Base-by-base conservation (phyloP, 1,140 invertebrate species). In the Zelostemma sp. region DNA sequence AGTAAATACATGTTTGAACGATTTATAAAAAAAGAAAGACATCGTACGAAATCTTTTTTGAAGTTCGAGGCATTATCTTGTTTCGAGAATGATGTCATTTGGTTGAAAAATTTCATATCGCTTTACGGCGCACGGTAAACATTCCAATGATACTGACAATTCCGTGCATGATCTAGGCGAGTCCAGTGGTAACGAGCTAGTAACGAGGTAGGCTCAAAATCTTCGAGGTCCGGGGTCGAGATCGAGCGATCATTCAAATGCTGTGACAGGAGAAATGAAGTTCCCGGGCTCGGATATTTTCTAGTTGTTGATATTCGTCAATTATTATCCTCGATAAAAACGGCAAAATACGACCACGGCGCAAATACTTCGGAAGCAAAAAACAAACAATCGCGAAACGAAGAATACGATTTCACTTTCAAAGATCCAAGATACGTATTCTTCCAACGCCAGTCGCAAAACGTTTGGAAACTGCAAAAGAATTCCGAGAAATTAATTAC, bases 241-340 rank as follows among this genome's bases (percentile, higher is more conserved):
- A 73, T 73, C 73, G 53, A 35, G 50, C 69, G 66, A 75, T 75
- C 73, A 72, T 71, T 75, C 72, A 74, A 74, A 63, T 63, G 21
- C 45, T 53, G 17, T 74, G 68, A 74, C 72, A 72, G 68, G 51
- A 31, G 48, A 59, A 58, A 74, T 74, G 71, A 74, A 71, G 58
- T 68, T 65, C 16, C 64, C 55, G 3, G 54, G 64, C 58, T 66
- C 62, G 40, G 62, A 65, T 61, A 56, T 56, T 69, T 56, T 61
- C 63, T 61, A 21, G 16, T 19, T 15, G 49, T 19, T 58, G 67
- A 62, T 59, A 56, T 61, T 72, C 60, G 60, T 65, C 64, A 61
- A 64, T 67, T 71, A 71, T 66, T 54, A 62, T 66, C 51, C 53
- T 31, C 46, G 35, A 41, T 15, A 53, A 16, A 8, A 16, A 12